These are phyloP conservation scores for Lepidocolaptes lacrymiger DNA, from an alignment of 2,797 vertebrate species.

Conservation along the genomic window DNA sequence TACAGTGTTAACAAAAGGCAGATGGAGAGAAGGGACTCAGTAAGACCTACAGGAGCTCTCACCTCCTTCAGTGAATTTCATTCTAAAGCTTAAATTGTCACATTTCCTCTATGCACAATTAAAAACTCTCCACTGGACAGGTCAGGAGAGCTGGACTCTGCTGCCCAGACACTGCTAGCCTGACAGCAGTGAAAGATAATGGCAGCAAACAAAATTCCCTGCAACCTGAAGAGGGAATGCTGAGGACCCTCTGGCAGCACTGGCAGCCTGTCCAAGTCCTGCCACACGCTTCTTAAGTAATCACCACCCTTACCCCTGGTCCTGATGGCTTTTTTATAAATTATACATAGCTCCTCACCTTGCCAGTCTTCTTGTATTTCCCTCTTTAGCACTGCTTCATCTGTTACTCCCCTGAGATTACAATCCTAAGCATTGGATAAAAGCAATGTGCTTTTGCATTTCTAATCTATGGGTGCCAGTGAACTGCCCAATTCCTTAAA, in stretches of 20 bases:
- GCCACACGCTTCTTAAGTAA: background rate
- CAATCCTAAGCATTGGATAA: background rate
- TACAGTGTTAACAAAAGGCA: background rate
- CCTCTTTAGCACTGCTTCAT: background rate
- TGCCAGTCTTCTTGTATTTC: background rate
- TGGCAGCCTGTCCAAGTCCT: background rate
- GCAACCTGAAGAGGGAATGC: background rate
- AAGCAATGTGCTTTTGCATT: background rate
- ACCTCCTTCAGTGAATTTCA: slow-evolving; percentile 34
- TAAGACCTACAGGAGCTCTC: background rate
- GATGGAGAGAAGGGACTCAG: background rate
- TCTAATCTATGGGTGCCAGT: background rate
- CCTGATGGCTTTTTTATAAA: background rate
- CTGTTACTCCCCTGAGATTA: background rate
- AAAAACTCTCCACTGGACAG: slow-evolving; percentile 60
- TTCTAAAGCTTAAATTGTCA: slow-evolving; percentile 46
- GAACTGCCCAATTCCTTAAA: background rate
- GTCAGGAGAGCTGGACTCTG: slow-evolving; percentile 48
- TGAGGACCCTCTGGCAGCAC: background rate
- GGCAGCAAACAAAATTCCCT: background rate
- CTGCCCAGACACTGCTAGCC: background rate
- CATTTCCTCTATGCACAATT: slow-evolving; percentile 38
- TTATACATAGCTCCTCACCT: background rate
- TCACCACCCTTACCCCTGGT: background rate
- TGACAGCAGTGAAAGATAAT: background rate